phyloP scores from a whole-genome alignment of 2,113 vertebrate genomes.

The Myrmophylax atrothorax region DNA sequence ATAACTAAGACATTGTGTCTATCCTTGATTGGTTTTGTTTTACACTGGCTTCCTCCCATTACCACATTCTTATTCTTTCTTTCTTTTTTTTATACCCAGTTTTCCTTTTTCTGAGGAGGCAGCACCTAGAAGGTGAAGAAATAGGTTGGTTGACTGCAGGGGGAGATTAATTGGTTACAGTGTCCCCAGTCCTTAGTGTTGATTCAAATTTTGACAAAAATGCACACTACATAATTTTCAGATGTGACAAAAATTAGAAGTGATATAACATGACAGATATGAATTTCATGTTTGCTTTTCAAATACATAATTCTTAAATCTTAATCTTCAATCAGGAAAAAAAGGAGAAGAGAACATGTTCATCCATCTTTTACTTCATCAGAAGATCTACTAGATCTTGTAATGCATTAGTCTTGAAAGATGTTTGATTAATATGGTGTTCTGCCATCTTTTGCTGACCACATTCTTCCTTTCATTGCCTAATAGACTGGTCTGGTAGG shows the following conservation, averaged over 20 bases:
- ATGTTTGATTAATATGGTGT: neutral
- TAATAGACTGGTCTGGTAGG: neutral
- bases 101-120: neutral
- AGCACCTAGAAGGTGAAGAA: neutral
- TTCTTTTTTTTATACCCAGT: neutral
- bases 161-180: neutral
- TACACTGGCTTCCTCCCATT: neutral
- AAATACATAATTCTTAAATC: neutral
- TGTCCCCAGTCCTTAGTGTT: accelerated
- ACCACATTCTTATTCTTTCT: neutral
- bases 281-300: neutral
- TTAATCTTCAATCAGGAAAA: neutral
- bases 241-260: neutral
- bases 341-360: neutral
- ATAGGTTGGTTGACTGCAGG: neutral
- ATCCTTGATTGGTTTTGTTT: neutral
- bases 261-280: neutral
- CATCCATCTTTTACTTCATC: neutral
- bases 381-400: neutral
- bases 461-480: neutral
- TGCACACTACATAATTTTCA: neutral
- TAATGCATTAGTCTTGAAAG: neutral
- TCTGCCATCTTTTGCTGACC: neutral
- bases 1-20: neutral
- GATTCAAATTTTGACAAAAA: neutral